Conservation (phyloP, 2,888 invertebrate genomes). For the Junonia oenone region DNA sequence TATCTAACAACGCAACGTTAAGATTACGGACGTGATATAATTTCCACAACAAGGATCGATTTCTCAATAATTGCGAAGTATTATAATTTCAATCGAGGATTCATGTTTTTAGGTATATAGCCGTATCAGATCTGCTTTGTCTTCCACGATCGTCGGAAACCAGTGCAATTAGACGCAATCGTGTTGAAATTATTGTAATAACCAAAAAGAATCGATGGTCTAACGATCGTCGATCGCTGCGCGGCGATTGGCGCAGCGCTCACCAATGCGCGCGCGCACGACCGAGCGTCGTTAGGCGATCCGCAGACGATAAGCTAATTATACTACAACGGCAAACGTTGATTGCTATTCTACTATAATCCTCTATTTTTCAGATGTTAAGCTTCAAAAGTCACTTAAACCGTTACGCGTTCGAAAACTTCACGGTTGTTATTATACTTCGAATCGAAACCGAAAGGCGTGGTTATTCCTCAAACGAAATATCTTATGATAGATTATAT, state of each 20-base stretch:
- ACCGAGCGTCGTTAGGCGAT: conserved; percentile 54
- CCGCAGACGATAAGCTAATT: conserved; percentile 71
- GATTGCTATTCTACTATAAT: conserved; percentile 57
- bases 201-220: conserved; percentile 73
- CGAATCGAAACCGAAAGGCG: conserved; percentile 49
- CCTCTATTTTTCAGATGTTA: conserved; percentile 63
- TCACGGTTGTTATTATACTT: conserved; percentile 51
- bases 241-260: conserved; percentile 62
- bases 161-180: conserved; percentile 74
- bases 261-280: conserved; percentile 72
- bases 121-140: conserved; percentile 55
- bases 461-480: conserved; percentile 46
- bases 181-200: conserved; percentile 77
- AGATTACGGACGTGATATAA: conserved; percentile 53
- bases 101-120: conserved; percentile 39
- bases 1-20: conserved; percentile 51
- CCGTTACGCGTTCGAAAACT: conserved; percentile 39
- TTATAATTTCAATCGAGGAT: conserved; percentile 39
- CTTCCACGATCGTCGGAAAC: conserved; percentile 64
- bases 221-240: conserved; percentile 58
- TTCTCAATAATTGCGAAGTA: conserved; percentile 43
- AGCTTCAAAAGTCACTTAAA: conserved; percentile 45
- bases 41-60: conserved; percentile 51
- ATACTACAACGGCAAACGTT: conserved; percentile 55
- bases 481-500: conserved; percentile 35